phyloP scores from a whole-genome alignment of 2,113 vertebrate genomes.

The Tyto alba region DNA sequence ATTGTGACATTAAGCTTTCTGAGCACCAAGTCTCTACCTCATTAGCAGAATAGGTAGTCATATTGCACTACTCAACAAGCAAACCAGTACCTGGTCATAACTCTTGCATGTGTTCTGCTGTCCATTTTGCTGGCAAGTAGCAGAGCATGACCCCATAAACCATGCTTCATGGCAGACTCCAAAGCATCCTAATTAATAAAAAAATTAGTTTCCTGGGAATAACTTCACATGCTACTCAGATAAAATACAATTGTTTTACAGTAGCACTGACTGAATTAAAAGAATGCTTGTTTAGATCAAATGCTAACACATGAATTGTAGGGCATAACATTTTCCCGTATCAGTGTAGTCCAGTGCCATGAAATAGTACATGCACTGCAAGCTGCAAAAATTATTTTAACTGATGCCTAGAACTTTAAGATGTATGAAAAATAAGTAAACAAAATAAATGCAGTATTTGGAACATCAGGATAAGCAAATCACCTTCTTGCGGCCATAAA shows the following conservation, averaged over 20 bases:
- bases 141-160: constrained; percentile 94
- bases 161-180: constrained; percentile 95
- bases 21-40: neutral
- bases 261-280: neutral
- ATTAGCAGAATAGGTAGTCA: neutral
- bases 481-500: constrained; percentile 95
- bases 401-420: neutral
- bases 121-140: constrained; percentile 98
- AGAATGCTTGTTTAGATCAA: neutral
- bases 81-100: constrained; percentile 90
- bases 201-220: neutral
- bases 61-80: neutral
- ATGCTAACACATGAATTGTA: neutral
- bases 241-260: neutral
- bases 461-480: neutral
- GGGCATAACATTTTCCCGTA: neutral
- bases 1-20: neutral
- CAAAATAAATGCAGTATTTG: neutral
- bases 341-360: neutral
- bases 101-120: constrained; percentile 90
- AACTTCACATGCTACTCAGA: neutral
- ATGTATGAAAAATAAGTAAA: neutral
- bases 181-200: constrained; percentile 82
- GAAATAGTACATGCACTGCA: neutral
- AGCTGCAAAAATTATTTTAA: neutral